phyloP scores from a whole-genome alignment of 1,140 invertebrate genomes.

The Paramacrobiotus metropolitanus region DNA sequence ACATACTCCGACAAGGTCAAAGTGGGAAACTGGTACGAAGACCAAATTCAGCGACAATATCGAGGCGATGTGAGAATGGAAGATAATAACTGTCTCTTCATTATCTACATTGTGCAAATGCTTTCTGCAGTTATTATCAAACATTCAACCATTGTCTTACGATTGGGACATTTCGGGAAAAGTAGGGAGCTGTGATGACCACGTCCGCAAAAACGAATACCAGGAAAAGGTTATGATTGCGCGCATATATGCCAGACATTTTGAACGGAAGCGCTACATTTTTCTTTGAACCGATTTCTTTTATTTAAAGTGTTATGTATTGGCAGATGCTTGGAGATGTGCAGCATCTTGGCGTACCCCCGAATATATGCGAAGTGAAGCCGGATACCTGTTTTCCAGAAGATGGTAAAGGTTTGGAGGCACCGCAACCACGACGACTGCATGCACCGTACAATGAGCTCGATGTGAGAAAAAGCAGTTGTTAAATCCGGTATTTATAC shows the following conservation, averaged over 20 bases:
- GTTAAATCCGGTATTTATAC: too few species aligned
- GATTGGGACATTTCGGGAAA: neutral
- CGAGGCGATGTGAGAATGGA: neutral
- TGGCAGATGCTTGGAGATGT: too few species aligned
- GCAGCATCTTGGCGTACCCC: too few species aligned
- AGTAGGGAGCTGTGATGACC: constrained; percentile 3
- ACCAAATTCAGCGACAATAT: neutral
- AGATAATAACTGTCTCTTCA: neutral
- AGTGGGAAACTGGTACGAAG: neutral
- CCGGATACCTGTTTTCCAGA: too few species aligned
- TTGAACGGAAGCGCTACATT: too few species aligned
- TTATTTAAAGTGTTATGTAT: too few species aligned
- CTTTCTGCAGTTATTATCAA: neutral
- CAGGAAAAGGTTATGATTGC: too few species aligned
- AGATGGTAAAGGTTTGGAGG: too few species aligned
- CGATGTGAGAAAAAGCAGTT: neutral
- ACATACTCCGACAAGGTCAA: neutral
- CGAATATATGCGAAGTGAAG: too few species aligned
- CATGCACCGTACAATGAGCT: constrained; percentile 1
- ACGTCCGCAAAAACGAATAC: neutral
- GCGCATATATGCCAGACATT: too few species aligned
- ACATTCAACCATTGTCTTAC: neutral
- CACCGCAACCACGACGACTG: too few species aligned
- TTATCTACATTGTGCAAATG: neutral
- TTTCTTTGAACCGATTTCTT: too few species aligned